Evolutionary conservation across 2,797 vertebrate genomes (phyloP).

Genomic region (Etheostoma perlongum): DNA sequence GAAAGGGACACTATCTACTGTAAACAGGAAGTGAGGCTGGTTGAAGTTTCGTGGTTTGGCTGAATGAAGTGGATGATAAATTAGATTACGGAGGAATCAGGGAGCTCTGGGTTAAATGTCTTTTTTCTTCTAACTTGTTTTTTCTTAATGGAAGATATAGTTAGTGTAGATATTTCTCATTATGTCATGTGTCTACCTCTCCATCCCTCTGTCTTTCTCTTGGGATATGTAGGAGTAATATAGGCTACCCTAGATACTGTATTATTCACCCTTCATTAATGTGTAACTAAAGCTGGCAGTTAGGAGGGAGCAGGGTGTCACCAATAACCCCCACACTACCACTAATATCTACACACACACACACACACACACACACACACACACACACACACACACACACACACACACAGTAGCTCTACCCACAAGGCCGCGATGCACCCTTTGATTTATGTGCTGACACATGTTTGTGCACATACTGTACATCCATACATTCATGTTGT

Average conservation of each 20-base stretch:
- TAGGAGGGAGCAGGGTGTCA: conserved; percentile 66
- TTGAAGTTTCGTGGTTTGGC: conserved; percentile 29
- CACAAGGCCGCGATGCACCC: conserved; percentile 70
- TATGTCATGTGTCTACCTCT: conserved; percentile 42
- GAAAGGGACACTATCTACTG: not conserved
- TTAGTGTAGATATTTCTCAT: conserved; percentile 30
- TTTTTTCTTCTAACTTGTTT: conserved; percentile 5
- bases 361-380: conserved; percentile 26
- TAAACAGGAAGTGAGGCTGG: conserved; percentile 42
- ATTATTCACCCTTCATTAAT: conserved; percentile 86
- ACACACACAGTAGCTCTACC: conserved; percentile 58
- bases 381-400: conserved; percentile 58
- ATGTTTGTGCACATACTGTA: conserved; percentile 20
- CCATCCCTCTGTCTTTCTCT: conserved; percentile 43
- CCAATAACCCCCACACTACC: conserved; percentile 66
- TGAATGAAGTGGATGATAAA: conserved; percentile 41
- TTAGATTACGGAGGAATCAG: not conserved
- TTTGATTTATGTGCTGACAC: conserved; percentile 77
- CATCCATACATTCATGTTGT: conserved; percentile 19
- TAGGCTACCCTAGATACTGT: conserved; percentile 76
- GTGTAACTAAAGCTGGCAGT: conserved; percentile 85
- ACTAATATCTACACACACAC: conserved; percentile 10
- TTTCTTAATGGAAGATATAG: conserved; percentile 15
- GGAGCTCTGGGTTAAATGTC: conserved; percentile 15
- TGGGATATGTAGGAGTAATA: conserved; percentile 58